Base-by-base conservation (phyloP, 2,797 vertebrate genomes). In the Cichlasoma orientale region DNA sequence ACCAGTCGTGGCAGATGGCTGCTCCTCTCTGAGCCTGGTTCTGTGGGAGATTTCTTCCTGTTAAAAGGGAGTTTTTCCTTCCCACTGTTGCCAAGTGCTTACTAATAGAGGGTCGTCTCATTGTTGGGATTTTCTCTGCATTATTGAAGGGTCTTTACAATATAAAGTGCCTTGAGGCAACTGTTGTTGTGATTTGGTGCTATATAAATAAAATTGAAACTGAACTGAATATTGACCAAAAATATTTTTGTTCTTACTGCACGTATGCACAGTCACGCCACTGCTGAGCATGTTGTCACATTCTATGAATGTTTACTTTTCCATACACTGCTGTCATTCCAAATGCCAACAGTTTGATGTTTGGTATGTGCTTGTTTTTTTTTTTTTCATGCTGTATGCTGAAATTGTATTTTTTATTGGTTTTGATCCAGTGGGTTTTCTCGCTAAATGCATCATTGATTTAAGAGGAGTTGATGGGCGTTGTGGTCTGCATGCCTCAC, bases 371-470 rank as follows among this genome's bases (percentile, higher is more conserved):
- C 89, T 88, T 79, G 61, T 86, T 84, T 84, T 77, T 63, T 86
- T 33, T 33, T 33, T 9, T 83, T 86, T 82, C 79, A 59, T 50
- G 29, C 79, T 78, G 75, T 70, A 47, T 69, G 74, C 72, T 88
- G 80, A 82, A 88, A 88, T 88, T 79, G 79, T 88, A 76, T 86
- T 85, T 90, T 89, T 84, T 88, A 90, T 91, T 91, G 89, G 92
- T 92, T 92, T 88, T 79, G 69, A 90, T 92, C 83, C 86, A 85
- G 78, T 54, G 68, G 78, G 82, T 82, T 89, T 52, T 79, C 57
- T 72, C 66, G 78, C 80, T 91, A 92, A 92, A 92, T 88, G 85
- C 83, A 83, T 85, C 85, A 84, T 82, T 92, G 92, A 94, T 93
- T 93, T 92, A 89, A 84, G 83, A 86, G 86, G 74, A 86, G 85